A percentile compares a stretch with the other conserved stretches of the same genome.
phyloP scores from a whole-genome alignment of 2,888 invertebrate species.

The Ophion ventricosus region DNA sequence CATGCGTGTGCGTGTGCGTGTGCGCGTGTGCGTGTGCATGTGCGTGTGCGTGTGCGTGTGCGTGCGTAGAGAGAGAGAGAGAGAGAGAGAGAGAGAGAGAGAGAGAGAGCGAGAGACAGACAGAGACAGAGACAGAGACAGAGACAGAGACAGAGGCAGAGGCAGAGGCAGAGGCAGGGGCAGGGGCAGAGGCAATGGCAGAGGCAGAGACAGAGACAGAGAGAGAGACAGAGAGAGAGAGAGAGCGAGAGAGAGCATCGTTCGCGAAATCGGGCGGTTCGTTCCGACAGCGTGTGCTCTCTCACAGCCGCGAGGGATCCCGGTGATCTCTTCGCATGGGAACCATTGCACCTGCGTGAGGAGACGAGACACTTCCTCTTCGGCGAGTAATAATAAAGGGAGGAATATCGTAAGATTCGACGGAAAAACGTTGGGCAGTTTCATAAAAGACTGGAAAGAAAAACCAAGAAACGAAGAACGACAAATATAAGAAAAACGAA shows the following conservation, averaged over 20 bases:
- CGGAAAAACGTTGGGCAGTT: constrained; percentile 46
- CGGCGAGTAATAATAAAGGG: constrained; percentile 47
- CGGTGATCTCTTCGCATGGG: constrained; percentile 31
- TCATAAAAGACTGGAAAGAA: constrained; percentile 37
- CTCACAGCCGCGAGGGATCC: constrained; percentile 9
- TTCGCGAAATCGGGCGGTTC: constrained; percentile 20
- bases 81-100: too few species aligned
- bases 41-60: too few species aligned
- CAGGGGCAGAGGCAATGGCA: too few species aligned
- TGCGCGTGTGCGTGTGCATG: too few species aligned
- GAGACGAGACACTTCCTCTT: constrained; percentile 44
- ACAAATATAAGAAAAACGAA: constrained; percentile 50
- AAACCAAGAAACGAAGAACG: constrained; percentile 23
- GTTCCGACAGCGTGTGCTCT: constrained; percentile 19
- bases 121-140: too few species aligned
- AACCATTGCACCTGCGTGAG: constrained; percentile 50
- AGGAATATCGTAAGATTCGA: constrained; percentile 41
- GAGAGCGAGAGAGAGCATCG: constrained; percentile 14
- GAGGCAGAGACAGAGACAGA: too few species aligned
- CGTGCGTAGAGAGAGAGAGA: too few species aligned
- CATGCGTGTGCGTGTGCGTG: too few species aligned
- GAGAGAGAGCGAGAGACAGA: too few species aligned
- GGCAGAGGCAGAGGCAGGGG: too few species aligned
- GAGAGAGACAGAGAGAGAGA: constrained; percentile 12
- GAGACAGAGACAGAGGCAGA: too few species aligned